Evolutionary conservation across 2,797 vertebrate species (phyloP), one percentile per base, ranked within the genome.

Genomic region (Etheostoma nigrum): DNA sequence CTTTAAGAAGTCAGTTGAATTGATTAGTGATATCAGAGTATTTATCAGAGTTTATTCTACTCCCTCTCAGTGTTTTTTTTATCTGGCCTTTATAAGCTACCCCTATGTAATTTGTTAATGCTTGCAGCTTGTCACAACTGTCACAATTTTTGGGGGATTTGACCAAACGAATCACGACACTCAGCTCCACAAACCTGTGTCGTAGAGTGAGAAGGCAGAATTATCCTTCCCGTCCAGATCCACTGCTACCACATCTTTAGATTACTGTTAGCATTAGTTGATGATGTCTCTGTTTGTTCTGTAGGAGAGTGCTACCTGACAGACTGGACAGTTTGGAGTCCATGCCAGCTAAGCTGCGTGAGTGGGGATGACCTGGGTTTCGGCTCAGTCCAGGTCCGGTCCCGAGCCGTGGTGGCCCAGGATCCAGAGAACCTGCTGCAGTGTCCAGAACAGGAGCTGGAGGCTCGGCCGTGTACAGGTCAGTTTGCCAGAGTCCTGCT

Each of bases 281-380:
- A 33, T 72, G 1, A 62, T 0, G 33, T 60, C 2, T 14, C 3
- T 54, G 4, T 78, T 3, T 82, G 25, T 66, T 86, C 70, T 42
- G 23, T 80, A 99, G 98, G 97, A 2, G 98, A 99, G 87, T 99
- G 98, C 90, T 99, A 99, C 84, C 91, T 99, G 92, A 97, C 96
- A 15, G 97, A 98, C 36, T 99, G 98, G 98, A 97, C 97, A 1
- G 87, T 88, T 0, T 99, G 98, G 98, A 98, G 98, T 86, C 88
- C 92, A 0, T 99, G 98, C 85, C 98, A 99, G 88, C 86, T 97
- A 27, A 98, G 96, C 87, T 99, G 98, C 69, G 94, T 97, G 21
- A 95, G 95, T 0, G 96, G 96, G 4, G 96, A 97, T 11, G 97
- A 99, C 87, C 93, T 99, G 1, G 97, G 97, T 23, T 96, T 98